Evolutionary conservation across 1,140 invertebrate species (phyloP).

Genomic region (Thalassaphorura encarpata): DNA sequence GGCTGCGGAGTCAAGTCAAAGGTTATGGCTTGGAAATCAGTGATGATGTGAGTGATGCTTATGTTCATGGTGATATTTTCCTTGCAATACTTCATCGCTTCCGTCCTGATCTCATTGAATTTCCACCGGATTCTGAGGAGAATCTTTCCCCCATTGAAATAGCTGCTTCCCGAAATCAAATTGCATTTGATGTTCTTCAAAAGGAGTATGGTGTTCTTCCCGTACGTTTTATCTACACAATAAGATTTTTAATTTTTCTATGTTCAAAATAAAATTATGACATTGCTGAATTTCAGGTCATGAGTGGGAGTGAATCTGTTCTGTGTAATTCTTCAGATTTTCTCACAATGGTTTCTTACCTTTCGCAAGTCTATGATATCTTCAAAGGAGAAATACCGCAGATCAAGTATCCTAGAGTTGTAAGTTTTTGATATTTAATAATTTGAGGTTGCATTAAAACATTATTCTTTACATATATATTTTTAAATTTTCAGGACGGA

Average conservation of each 20-base stretch:
- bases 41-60: conserved; percentile 58
- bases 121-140: conserved; percentile 37
- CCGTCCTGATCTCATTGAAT: conserved; percentile 76
- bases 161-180: conserved; percentile 58
- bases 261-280: neutral
- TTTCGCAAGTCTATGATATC: conserved; percentile 75
- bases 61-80: conserved; percentile 63
- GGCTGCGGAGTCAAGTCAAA: conserved; percentile 63
- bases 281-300: conserved; percentile 45
- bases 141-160: conserved; percentile 53
- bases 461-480: neutral
- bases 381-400: conserved; percentile 73
- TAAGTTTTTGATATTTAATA: too few relatives aligned
- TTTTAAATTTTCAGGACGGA: conserved; percentile 10
- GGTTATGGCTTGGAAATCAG: conserved; percentile 54
- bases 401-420: conserved; percentile 63
- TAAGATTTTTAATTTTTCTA: too few relatives aligned
- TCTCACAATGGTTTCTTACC: conserved; percentile 65
- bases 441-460: neutral
- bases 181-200: conserved; percentile 71
- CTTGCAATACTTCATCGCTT: conserved; percentile 77
- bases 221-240: too few relatives aligned
- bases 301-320: conserved; percentile 71
- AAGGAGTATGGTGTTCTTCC: conserved; percentile 63
- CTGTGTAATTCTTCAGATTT: conserved; percentile 59